Evolutionary conservation across 2,888 invertebrate species (phyloP), one percentile per base, ranked within the genome.

Genomic region (Morpho deidamia): DNA sequence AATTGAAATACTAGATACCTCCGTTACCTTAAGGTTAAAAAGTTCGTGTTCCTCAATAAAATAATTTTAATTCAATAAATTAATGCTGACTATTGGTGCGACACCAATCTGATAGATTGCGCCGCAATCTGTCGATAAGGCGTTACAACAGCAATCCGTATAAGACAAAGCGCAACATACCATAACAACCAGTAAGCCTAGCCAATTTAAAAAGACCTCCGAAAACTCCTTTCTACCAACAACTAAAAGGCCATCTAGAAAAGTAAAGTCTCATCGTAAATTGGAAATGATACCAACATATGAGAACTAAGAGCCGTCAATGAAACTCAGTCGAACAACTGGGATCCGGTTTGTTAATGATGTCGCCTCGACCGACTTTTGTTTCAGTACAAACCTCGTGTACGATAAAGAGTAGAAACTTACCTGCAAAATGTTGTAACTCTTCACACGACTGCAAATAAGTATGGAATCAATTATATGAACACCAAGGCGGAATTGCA

Each of bases 281-380:
- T 32, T 64, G 56, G 64, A 39, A 41, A 53, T 49, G 39, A 43
- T 44, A 44, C 51, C 32, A 53, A 51, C 57, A 56, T 47, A 57
- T 53, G 54, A 57, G 56, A 56, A 53, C 59, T 59, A 56, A 56
- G 53, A 74, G 71, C 70, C 68, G 74, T 81, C 78, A 80, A 74
- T 78, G 78, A 76, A 78, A 75, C 72, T 70, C 66, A 67, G 65
- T 61, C 64, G 69, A 66, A 60, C 59, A 59, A 58, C 61, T 65
- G 61, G 69, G 67, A 78, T 81, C 80, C 81, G 79, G 81, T 81
- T 81, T 74, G 67, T 67, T 74, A 72, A 74, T 73, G 75, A 78
- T 74, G 72, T 71, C 72, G 69, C 72, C 61, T 67, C 70, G 79
- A 68, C 77, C 80, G 79, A 81, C 81, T 81, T 81, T 79, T 79